A percentile compares a stretch with the other conserved stretches of the same genome.
These are phyloP conservation scores for Pachliopta kotzebuea DNA, from an alignment of 2,888 invertebrate species.

Conservation along the genomic window DNA sequence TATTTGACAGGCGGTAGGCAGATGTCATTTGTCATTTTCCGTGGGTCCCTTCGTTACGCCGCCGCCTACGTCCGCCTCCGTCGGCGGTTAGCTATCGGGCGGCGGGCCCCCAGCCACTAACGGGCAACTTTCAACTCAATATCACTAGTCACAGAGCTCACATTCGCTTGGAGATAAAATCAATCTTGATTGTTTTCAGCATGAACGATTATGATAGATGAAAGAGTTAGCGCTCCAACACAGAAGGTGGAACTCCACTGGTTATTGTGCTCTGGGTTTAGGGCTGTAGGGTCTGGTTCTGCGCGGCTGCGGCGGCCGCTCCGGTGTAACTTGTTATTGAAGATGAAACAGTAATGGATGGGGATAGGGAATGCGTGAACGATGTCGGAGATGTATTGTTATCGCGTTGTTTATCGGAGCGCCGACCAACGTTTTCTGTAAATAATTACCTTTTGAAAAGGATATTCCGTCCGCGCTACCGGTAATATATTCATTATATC, in stretches of 20 bases:
- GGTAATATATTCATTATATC: conserved; percentile 79
- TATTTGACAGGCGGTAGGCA: conserved; percentile 85
- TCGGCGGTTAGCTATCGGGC: conserved; percentile 74
- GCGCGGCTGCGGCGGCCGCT: conserved; percentile 39
- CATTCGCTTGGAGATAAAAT: conserved; percentile 50
- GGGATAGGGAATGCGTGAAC: conserved; percentile 78
- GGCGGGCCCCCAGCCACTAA: conserved; percentile 49
- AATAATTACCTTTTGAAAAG: conserved; percentile 78
- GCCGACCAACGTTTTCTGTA: conserved; percentile 74
- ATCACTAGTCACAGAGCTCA: conserved; percentile 37
- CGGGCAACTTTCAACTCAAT: conserved; percentile 45
- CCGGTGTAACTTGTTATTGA: conserved; percentile 74
- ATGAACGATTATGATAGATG: conserved; percentile 81
- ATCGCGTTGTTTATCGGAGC: conserved; percentile 76
- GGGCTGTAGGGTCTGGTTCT: conserved; percentile 51
- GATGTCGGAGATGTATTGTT: conserved; percentile 78
- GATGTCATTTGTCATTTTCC: conserved; percentile 85
- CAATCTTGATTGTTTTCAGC: conserved; percentile 81
- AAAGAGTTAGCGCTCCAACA: conserved; percentile 79
- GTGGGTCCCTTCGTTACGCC: conserved; percentile 78
- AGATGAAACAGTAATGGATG: conserved; percentile 80
- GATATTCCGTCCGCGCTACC: conserved; percentile 67
- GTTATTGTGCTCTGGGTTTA: conserved; percentile 49
- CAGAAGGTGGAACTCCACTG: conserved; percentile 49
- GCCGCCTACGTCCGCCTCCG: conserved; percentile 72